Percentiles rank a stretch among this genome's conserved stretches.
Conservation (phyloP, 1,140 invertebrate genomes). For the Brachionus rotundiformis region DNA sequence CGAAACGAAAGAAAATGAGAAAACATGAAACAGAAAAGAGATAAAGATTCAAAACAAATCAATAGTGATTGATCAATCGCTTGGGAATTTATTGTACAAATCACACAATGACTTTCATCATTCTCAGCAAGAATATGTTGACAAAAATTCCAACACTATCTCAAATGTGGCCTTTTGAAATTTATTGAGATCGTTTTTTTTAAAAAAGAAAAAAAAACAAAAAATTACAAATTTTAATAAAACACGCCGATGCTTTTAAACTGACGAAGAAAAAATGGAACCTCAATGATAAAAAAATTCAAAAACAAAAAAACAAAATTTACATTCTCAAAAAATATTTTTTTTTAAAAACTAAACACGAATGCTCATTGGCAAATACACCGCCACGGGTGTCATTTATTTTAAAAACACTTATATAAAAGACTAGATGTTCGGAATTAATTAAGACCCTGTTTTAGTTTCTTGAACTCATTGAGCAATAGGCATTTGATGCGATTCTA, state of each 20-base stretch:
- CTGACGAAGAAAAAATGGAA: neutral
- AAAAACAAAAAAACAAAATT: constrained; percentile 28
- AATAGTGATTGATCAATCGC: constrained; percentile 12
- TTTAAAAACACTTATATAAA: constrained; percentile 39
- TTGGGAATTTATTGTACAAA: constrained; percentile 11
- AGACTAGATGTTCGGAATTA: constrained; percentile 46
- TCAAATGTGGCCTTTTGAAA: neutral
- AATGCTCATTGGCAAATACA: neutral
- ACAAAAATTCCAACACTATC: neutral
- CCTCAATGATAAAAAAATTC: neutral
- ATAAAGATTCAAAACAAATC: neutral
- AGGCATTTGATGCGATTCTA: constrained; percentile 43
- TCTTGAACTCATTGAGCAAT: constrained; percentile 41
- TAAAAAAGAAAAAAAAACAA: neutral
- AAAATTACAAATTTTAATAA: constrained; percentile 8
- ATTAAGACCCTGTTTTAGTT: neutral
- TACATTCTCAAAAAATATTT: constrained; percentile 32
- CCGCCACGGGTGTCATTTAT: neutral
- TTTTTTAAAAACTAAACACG: constrained; percentile 20
- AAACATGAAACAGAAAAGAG: neutral
- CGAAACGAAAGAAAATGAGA: neutral
- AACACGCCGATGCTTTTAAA: constrained; percentile 34
- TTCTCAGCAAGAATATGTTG: neutral
- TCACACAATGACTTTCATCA: neutral
- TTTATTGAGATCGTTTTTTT: constrained; percentile 7